Evolutionary conservation across 2,888 invertebrate genomes (phyloP), one percentile per base, ranked within the genome.

Genomic region (Halictus ligatus): DNA sequence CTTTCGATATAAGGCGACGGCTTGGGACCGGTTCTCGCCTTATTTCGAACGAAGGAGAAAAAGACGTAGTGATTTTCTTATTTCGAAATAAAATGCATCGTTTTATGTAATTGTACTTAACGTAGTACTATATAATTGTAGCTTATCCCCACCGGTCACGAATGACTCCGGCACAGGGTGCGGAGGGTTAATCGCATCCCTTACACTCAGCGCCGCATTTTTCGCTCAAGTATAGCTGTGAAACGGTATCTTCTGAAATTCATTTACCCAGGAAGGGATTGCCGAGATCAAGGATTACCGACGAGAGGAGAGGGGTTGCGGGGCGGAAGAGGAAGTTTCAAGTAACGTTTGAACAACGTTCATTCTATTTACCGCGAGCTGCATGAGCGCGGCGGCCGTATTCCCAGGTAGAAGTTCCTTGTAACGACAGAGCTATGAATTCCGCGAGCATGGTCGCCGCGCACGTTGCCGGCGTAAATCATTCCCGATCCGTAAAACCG

Each of bases 371-470:
- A 71, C 13, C 43, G 10, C 21, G n/a, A 71, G 35, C n/a, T 5
- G n/a, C n/a, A 40, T 5, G 40, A 67, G 15, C 67, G 13, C 29
- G 18, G 43, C 4, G 13, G 40, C 71, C 71, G 43, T 18, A 35
- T 73, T 29, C 29, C 46, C 35, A 18, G 15, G 29, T 25, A 58
- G 58, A 46, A 40, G 48, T 43, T 18, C 18, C 43, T 86, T 82
- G 77, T 80, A 74, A 80, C 69, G 64, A 46, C 64, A 58, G 78
- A 81, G 74, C 86, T 84, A 82, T 82, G 86, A 88, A 89, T 86
- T 78, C 80, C 67, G 60, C 73, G 48, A 29, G 64, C 29, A 29
- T 64, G 29, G 64, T 64, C 64, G 64, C 8, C 18, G 18, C 7
- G 29, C 64, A 29, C 64, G 64, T 29, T 64, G 64, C 64, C 15